These are phyloP conservation scores for Brachypodius melanocephalos DNA, from an alignment of 2,113 vertebrate genomes.

Conservation along the genomic window DNA sequence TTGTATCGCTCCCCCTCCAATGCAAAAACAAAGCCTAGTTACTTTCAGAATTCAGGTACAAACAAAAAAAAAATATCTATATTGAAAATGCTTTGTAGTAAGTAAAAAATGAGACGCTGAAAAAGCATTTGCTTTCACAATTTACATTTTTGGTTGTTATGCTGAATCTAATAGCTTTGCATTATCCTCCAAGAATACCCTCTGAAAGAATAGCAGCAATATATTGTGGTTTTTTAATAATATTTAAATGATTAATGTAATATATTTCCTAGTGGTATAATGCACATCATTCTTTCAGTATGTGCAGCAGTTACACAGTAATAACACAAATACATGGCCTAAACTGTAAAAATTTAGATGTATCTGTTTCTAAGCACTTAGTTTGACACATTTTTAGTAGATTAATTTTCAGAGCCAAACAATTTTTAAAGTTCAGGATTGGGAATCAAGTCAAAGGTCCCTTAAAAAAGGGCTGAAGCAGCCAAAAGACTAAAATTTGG, in stretches of 20 bases:
- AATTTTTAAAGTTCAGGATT: neutral
- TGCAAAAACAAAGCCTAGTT: neutral
- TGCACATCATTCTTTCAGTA: neutral
- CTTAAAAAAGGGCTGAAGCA: neutral
- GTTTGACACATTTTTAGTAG: neutral
- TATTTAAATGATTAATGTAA: constrained; percentile 1
- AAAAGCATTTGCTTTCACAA: neutral
- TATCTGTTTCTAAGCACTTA: neutral
- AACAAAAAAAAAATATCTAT: neutral
- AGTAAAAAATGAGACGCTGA: neutral
- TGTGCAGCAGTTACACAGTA: neutral
- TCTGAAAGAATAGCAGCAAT: neutral
- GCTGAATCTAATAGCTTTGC: neutral
- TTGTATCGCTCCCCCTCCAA: neutral
- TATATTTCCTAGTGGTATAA: neutral
- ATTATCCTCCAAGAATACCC: neutral
- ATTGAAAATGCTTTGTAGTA: neutral
- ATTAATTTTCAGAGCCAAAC: neutral
- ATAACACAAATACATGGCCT: neutral
- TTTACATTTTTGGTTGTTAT: neutral
- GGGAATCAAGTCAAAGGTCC: neutral
- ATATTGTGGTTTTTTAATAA: neutral
- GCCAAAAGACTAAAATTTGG: neutral
- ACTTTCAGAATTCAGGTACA: neutral
- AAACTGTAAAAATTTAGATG: neutral